Evolutionary conservation across 2,888 invertebrate species (phyloP), one percentile per base, ranked within the genome.

Genomic region (Elmis aenea): DNA sequence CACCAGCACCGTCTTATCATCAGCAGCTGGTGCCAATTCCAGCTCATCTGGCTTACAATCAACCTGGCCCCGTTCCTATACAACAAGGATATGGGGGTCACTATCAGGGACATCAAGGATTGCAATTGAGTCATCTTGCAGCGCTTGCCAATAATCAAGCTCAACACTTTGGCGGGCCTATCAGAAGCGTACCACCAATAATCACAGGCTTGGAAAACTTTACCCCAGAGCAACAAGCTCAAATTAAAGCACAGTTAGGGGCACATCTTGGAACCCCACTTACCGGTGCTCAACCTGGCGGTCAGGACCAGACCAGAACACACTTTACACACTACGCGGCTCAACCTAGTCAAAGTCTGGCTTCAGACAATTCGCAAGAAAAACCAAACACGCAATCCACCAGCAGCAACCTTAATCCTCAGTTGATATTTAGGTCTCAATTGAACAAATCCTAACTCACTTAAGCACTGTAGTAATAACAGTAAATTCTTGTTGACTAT

Each of bases 171-270:
- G 9, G 32, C 6, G 5, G 31, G n/a, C 36, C 34, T 5, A 18
- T 38, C 1, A 50, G 51, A 40, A 48, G 50, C 3, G 50, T 60
- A 22, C 63, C 67, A 1, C 62, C 67, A 1, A 65, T 67, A 22
- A 61, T 67, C 5, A 67, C 67, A 0, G 67, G 67, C 2, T 57
- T 67, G n/a, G 67, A 67, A 40, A 57, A 65, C 38, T 67, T 67
- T 42, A 55, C 60, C 2, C 63, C 64, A 1, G 66, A 66, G 33
- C 66, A 67, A 33, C 67, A 67, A 39, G 60, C 58, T 11, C 64
- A 66, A 48, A 67, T 67, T 33, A 67, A 66, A 40, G 58, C 54
- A 5, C 66, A 67, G 32, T 38, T 67, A 25, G 58, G 57, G 21
- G 49, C 48, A 2, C 60, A 62, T 39, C 56, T 65, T 16, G 64